phyloP scores from a whole-genome alignment of 2,113 vertebrate genomes.

The Elephantulus edwardii region DNA sequence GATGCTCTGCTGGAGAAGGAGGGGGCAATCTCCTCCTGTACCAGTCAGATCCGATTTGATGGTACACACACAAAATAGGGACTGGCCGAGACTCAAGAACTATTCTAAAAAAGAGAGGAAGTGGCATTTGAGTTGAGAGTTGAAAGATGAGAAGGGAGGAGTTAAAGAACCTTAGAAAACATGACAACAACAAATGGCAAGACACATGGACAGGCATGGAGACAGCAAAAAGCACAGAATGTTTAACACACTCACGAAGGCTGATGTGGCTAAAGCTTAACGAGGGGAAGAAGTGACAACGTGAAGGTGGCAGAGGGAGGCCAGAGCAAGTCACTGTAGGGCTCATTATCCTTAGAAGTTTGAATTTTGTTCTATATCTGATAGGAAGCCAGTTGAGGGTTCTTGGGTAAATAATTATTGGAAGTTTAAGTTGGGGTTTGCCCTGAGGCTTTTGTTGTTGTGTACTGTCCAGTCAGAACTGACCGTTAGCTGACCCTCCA shows the following conservation, averaged over 20 bases:
- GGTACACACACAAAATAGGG: no score
- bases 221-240: background rate
- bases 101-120: background rate
- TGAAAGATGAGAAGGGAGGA: background rate
- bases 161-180: background rate
- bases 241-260: background rate
- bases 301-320: fast-evolving
- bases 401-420: background rate
- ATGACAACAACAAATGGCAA: background rate
- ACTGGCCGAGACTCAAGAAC: background rate
- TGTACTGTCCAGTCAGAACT: no score
- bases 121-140: background rate
- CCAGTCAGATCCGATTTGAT: no score
- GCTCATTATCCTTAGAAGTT: background rate
- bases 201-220: background rate
- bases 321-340: background rate
- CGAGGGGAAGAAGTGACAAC: background rate
- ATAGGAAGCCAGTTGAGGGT: fast-evolving
- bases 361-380: background rate
- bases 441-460: fast-evolving
- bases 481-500: no score
- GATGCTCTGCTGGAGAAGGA: no score
- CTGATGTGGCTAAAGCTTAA: background rate
- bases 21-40: no score
- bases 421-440: background rate